Percentiles rank a stretch among this genome's conserved stretches.
Evolutionary conservation across 2,113 vertebrate genomes (phyloP).

Genomic region (Aldabrachelys gigantea): DNA sequence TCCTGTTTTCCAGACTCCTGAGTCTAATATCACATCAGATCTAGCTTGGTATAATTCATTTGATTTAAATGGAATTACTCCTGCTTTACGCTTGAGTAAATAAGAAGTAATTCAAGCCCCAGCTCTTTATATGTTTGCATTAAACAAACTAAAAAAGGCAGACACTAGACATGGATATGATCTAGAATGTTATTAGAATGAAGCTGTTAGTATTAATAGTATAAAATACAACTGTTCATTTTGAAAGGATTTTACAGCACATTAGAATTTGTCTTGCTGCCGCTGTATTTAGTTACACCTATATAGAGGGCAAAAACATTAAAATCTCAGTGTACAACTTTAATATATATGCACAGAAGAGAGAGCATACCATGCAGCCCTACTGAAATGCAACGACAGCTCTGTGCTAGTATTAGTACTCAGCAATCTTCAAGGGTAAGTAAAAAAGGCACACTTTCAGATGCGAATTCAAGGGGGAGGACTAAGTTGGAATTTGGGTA

Average conservation of each 20-base stretch:
- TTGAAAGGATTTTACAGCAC: neutral
- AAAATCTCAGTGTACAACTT: neutral
- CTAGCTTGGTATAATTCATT: neutral
- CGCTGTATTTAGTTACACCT: neutral
- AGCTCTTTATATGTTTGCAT: neutral
- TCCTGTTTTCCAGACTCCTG: neutral
- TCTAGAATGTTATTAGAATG: neutral
- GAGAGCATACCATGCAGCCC: neutral
- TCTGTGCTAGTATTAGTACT: neutral
- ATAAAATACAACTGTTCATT: neutral
- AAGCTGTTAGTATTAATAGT: neutral
- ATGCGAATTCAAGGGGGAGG: neutral
- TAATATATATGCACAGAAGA: neutral
- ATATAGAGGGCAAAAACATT: neutral
- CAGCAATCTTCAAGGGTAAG: neutral
- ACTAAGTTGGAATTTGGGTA: neutral
- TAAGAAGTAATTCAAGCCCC: neutral
- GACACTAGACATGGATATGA: neutral
- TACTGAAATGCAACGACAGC: neutral
- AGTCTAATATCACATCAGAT: neutral
- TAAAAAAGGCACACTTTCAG: neutral
- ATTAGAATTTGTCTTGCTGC: neutral
- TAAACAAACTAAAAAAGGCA: neutral
- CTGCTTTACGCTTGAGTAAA: neutral
- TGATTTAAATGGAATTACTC: neutral